Evolutionary conservation across 2,113 vertebrate species (phyloP).

Genomic region (Phylloscopus trochilus): DNA sequence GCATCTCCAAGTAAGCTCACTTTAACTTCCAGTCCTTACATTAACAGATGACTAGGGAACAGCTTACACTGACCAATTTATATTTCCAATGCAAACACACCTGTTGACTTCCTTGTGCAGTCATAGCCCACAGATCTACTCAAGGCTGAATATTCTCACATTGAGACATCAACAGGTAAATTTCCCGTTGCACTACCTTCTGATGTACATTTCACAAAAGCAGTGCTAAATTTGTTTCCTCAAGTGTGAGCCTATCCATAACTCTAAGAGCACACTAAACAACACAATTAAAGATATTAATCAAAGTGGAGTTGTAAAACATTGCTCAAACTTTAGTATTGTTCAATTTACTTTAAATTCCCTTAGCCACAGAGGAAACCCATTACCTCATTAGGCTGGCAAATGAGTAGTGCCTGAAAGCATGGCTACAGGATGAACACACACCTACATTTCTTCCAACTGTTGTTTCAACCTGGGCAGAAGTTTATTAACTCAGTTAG

Average conservation of each 20-base stretch:
- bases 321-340: not conserved
- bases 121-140: accelerated
- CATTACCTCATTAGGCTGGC: not conserved
- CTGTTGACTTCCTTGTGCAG: not conserved
- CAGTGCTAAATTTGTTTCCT: not conserved
- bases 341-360: not conserved
- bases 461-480: not conserved
- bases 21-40: not conserved
- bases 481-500: not conserved
- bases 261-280: not conserved
- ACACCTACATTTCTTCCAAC: not conserved
- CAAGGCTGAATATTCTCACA: not conserved
- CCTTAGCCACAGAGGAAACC: not conserved
- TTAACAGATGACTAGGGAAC: not conserved
- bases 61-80: not conserved
- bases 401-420: not conserved
- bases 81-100: not conserved
- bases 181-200: not conserved
- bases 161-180: not conserved
- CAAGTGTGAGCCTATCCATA: not conserved
- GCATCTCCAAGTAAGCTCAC: not conserved
- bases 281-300: not conserved
- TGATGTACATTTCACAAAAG: not conserved
- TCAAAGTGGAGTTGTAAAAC: not conserved
- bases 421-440: not conserved